These are phyloP conservation scores for Stenodera caucasica DNA, from an alignment of 2,888 invertebrate genomes.

Conservation along the genomic window DNA sequence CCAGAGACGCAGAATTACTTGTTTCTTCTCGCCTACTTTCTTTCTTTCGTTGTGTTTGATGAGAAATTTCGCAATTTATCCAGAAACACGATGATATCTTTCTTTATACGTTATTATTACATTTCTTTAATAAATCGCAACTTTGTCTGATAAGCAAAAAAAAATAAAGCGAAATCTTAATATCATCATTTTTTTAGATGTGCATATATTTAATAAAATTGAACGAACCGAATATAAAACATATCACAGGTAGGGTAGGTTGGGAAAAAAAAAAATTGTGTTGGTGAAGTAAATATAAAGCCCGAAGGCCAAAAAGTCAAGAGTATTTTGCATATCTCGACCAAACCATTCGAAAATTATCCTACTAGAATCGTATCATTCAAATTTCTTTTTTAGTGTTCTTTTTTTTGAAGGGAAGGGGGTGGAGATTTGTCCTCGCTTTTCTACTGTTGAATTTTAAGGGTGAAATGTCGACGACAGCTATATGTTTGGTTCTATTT, in stretches of 20 bases:
- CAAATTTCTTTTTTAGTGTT: not conserved
- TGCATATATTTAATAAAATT: slow-evolving; percentile 5
- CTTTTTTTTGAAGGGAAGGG: not conserved
- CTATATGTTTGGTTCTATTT: not conserved
- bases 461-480: not conserved
- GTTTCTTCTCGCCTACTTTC: not conserved
- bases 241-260: not conserved
- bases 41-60: not conserved
- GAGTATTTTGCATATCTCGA: slow-evolving; percentile 27
- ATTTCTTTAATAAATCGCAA: slow-evolving; percentile 7
- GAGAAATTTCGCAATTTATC: slow-evolving; percentile 1
- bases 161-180: not conserved
- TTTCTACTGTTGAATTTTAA: not conserved
- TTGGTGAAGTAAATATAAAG: slow-evolving; percentile 22
- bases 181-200: not conserved
- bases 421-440: not conserved
- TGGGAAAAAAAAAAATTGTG: not conserved
- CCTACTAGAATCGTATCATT: slow-evolving; percentile 13
- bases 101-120: slow-evolving; percentile 9
- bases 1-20: too few relatives aligned
- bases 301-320: slow-evolving; percentile 16
- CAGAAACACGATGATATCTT: not conserved
- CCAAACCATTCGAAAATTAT: slow-evolving; percentile 23
- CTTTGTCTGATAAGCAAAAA: not conserved
- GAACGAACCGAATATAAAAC: not conserved